These are phyloP conservation scores for Scaptomyza graminum DNA, from an alignment of 1,140 invertebrate species.

Conservation along the genomic window DNA sequence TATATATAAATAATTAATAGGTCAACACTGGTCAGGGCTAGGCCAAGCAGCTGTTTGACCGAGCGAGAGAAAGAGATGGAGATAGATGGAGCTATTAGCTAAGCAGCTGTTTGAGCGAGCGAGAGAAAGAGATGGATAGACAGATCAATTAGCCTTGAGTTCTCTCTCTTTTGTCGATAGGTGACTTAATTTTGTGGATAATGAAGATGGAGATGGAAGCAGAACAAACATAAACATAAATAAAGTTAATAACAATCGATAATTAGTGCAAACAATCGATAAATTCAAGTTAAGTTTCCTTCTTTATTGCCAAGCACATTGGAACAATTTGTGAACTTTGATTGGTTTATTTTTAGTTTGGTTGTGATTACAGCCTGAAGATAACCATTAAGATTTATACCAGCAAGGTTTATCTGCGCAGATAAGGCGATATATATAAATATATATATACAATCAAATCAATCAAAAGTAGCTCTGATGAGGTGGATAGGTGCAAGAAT, in stretches of 20 bases:
- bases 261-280: not conserved
- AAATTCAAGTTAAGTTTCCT: no score
- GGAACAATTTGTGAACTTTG: not conserved
- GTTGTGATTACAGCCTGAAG: not conserved
- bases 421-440: conserved; percentile 28
- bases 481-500: conserved; percentile 17
- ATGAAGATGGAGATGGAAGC: not conserved
- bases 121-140: not conserved
- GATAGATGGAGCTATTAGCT: not conserved
- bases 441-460: not conserved
- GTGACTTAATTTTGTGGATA: conserved; percentile 16
- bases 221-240: no score
- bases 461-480: conserved; percentile 27
- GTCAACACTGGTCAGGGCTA: conserved; percentile 70
- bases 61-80: not conserved
- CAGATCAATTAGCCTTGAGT: no score
- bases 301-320: no score
- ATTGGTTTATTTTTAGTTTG: not conserved
- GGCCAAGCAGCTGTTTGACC: conserved; percentile 42
- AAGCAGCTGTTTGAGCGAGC: conserved; percentile 35
- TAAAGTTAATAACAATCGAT: no score
- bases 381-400: conserved; percentile 7
- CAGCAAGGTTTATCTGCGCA: conserved; percentile 1
- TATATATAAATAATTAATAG: conserved; percentile 57
- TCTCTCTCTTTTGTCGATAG: conserved; percentile 50